Percentiles rank a stretch among this genome's conserved stretches.
These are phyloP conservation scores for Drosophila erecta DNA, from an alignment of 1,140 invertebrate species.

Conservation along the genomic window DNA sequence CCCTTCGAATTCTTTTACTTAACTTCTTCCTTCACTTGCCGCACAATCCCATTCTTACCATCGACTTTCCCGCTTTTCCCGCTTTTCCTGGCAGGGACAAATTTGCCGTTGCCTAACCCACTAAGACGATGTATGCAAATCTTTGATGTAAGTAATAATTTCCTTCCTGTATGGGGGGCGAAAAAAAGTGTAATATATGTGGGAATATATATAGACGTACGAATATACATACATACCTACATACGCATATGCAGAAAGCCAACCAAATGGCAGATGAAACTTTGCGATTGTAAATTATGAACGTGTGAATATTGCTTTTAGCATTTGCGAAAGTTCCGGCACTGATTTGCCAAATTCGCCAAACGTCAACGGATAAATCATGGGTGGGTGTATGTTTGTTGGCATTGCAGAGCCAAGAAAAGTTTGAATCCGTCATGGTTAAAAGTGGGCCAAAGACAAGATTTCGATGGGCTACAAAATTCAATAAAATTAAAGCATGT, in stretches of 20 bases:
- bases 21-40: slow-evolving; percentile 60
- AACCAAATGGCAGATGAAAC: slow-evolving; percentile 52
- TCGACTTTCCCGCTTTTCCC: not conserved
- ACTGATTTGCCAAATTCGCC: slow-evolving; percentile 59
- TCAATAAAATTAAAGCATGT: not conserved
- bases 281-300: slow-evolving; percentile 77
- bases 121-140: slow-evolving; percentile 75
- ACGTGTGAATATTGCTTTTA: slow-evolving; percentile 73
- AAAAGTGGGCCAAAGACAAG: slow-evolving; percentile 1
- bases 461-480: not conserved
- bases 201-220: not conserved
- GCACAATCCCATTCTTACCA: slow-evolving; percentile 38
- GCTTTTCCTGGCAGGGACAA: slow-evolving; percentile 21
- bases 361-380: slow-evolving; percentile 50
- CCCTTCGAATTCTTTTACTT: slow-evolving; percentile 76
- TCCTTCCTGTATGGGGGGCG: slow-evolving; percentile 58
- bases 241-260: slow-evolving; percentile 6
- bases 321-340: slow-evolving; percentile 59
- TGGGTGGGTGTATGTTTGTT: not conserved
- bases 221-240: no score
- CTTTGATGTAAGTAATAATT: slow-evolving; percentile 82
- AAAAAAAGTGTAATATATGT: slow-evolving; percentile 9
- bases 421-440: slow-evolving; percentile 8
- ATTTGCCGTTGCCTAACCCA: slow-evolving; percentile 51
- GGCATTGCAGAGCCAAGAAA: not conserved